phyloP scores from a whole-genome alignment of 2,113 vertebrate species.

The Fulmarus glacialis region DNA sequence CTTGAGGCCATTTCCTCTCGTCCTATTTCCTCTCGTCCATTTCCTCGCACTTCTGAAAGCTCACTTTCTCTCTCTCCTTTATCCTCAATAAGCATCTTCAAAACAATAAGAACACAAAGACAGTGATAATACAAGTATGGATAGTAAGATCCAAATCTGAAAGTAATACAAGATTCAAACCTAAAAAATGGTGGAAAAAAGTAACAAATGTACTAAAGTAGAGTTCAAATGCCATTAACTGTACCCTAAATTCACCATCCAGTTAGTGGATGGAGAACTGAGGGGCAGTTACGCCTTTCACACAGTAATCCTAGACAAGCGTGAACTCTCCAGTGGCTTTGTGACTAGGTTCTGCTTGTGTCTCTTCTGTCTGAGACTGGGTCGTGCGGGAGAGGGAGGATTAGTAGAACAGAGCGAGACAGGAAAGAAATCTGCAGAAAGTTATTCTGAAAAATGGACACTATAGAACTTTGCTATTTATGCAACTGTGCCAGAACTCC shows the following conservation, averaged over 20 bases:
- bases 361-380: neutral
- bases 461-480: neutral
- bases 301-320: neutral
- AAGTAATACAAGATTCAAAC: neutral
- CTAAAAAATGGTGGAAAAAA: neutral
- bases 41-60: neutral
- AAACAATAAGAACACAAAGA: neutral
- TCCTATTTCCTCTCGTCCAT: too few species aligned
- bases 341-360: neutral
- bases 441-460: neutral
- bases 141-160: neutral
- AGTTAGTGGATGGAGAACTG: neutral
- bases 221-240: neutral
- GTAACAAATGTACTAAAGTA: neutral
- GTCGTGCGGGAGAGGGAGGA: neutral
- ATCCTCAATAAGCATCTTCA: neutral
- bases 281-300: neutral
- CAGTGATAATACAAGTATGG: neutral
- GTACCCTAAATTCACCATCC: neutral
- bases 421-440: neutral
- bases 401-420: neutral
- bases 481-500: neutral
- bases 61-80: neutral
- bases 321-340: neutral
- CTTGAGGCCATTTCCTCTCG: too few species aligned